Evolutionary conservation across 2,797 vertebrate species (phyloP), one percentile per base, ranked within the genome.

Genomic region (Scolopax bukidnonensis): DNA sequence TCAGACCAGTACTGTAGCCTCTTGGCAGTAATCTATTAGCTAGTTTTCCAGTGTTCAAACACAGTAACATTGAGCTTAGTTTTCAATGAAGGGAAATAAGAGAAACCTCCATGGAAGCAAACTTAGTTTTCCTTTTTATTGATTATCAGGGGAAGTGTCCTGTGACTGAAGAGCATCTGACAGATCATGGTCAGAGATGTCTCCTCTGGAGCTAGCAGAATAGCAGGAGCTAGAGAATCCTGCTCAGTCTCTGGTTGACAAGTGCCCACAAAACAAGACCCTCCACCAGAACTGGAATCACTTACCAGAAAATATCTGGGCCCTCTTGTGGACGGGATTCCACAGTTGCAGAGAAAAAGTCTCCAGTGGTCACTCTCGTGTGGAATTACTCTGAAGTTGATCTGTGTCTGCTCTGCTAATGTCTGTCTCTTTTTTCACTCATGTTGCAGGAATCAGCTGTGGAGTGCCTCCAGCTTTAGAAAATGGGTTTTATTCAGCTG

Each of bases 401-500:
- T 53, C 16, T 79, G 10, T 59, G 11, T 83, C 53, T 84, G 12
- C 30, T 90, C 10, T 88, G 43, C 54, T 95, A 38, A 54, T 23
- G 3, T 11, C 13, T 50, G 25, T 83, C 50, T 16, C 23, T 88
- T 13, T 89, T 84, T 47, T 87, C 20, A 50, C 38, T 70, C 7
- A 5, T 27, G 2, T 94, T 86, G 4, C 68, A 98, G 99, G 99
- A 61, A 99, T 99, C 77, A 99, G 98, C 93, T 99, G 99, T 84
- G 99, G 99, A 89, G 87, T 98, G 50, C 99, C 99, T 43, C 98
- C 95, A 67, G 95, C 98, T 83, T 97, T 99, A 97, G 98, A 99
- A 94, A 99, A 99, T 24, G 99, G 99, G 33, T 97, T 98, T 93
- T 98, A 99, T 94, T 98, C 98, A 43, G 99, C 99, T 1, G 97